Evolutionary conservation across 2,113 vertebrate genomes (phyloP), one percentile per base, ranked within the genome.

Genomic region (Ceyx melanurus): DNA sequence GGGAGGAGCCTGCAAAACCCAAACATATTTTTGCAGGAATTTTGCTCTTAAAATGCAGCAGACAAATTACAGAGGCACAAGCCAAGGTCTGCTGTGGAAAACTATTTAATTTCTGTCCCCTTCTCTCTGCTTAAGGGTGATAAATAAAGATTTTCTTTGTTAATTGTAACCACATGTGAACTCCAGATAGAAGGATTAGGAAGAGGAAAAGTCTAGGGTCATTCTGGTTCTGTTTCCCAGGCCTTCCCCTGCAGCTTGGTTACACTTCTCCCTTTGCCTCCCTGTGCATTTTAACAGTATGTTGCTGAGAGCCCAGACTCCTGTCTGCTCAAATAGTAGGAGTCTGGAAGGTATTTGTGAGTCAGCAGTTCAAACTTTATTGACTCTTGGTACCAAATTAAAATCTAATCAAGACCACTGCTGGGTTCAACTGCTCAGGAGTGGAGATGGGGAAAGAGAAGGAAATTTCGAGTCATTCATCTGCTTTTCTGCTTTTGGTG

Each of bases 91-190:
- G 2, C 84, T 76, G 67, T 54, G 82, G 70, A 67, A 76, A 85
- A 50, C 42, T 0, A 2, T 61, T 66, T 88, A 5, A 17, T 86
- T 92, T 86, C 87, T 91, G 62, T 79, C 93, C 79, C 73, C 56
- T 86, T 31, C 88, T 91, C 54, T 79, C 89, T 82, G 80, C 56
- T 89, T 29, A 82, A 65, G 93, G 76, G 87, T 87, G 91, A 95
- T 83, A 95, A 94, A 93, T 89, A 65, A 42, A 73, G 79, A 31
- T 88, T 88, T 95, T 86, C 48, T 23, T 58, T 12, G 53, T 37
- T 96, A 96, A 96, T 94, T 82, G 76, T 86, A 95, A 92, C 85
- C 93, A 92, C 58, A 62, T 92, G 93, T 74, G 79, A 78, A 16
- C 70, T 72, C 60, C 89, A 82, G 31, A 74, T 43, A 51, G 62